Base-by-base conservation (phyloP, 2,888 invertebrate genomes). In the Acanthosepion lycidas region DNA sequence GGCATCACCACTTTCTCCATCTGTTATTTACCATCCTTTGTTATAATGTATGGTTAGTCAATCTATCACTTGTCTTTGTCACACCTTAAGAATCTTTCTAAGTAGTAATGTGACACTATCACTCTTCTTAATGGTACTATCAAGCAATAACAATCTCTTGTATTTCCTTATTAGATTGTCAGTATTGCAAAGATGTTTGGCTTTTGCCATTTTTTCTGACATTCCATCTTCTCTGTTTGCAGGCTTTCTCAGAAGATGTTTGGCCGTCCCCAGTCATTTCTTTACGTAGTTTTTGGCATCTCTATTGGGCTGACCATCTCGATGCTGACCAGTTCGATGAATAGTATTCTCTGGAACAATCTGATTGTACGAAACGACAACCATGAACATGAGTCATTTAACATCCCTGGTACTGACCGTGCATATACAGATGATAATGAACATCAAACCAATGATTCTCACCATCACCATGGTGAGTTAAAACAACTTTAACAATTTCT, bases 401-500 rank as follows among this genome's bases (percentile, higher is more conserved):
- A 92, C 92, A n/a, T 92, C 92, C 92, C n/a, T 6, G 92, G 53
- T 23, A 6, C 51, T 92, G 92, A 18, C n/a, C n/a, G 51, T 6
- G 92, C 6, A 6, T 48, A 9, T 23, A 51, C 26, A 26, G 48
- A 92, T 49, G 92, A 92, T 15, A 28, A 92, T 20, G 51, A 92
- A 18, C 51, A 92, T 18, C 51, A 28, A 26, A 33, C 51, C 23
- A 53, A 92, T 26, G 92, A 92, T 49, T 92, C 92, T 2, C 92
- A 92, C 51, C 51, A n/a, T n/a, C 92, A 92, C n/a, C 92, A 92
- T 49, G 92, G 92, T 92, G 92, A 92, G 92, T 92, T 92, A 23
- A 59, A 15, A 55, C 42, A 42, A 42, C 42, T 42, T 42, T 42
- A 42, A 42, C 42, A 42, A 42, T 42, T 42, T 42, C 42, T 1